A percentile compares a stretch with the other conserved stretches of the same genome.
Conservation (phyloP, 2,888 invertebrate genomes). For the Pocota personata region DNA sequence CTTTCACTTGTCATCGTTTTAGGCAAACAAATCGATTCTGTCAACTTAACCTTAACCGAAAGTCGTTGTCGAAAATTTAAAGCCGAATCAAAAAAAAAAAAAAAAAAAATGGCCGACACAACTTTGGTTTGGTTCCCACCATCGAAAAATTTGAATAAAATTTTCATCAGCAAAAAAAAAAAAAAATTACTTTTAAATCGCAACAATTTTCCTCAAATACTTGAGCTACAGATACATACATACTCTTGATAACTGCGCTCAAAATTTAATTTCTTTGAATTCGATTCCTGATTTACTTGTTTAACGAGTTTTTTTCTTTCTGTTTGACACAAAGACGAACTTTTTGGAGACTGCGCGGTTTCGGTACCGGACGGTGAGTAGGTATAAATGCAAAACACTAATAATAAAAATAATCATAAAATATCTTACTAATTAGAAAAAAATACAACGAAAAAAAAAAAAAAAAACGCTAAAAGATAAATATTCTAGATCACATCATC, state of each 20-base stretch:
- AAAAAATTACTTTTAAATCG: background rate
- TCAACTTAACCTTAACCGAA: slow-evolving; percentile 19
- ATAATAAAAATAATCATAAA: slow-evolving; percentile 29
- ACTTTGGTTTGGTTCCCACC: background rate
- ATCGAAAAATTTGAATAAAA: slow-evolving; percentile 19
- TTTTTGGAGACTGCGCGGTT: slow-evolving; percentile 1
- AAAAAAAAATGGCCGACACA: too few relatives aligned
- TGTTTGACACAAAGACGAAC: background rate
- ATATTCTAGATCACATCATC: slow-evolving; percentile 42
- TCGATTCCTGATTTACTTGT: slow-evolving; percentile 41
- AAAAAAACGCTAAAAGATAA: background rate
- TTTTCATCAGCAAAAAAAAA: background rate
- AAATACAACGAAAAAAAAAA: too few relatives aligned
- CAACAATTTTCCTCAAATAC: slow-evolving; percentile 14
- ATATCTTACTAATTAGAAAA: slow-evolving; percentile 32
- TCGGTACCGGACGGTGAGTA: background rate
- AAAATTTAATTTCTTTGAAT: slow-evolving; percentile 1
- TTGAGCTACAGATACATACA: background rate
- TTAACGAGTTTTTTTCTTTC: slow-evolving; percentile 19
- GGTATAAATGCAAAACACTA: background rate
- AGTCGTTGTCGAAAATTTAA: background rate
- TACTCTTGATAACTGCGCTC: background rate
- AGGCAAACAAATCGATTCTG: slow-evolving; percentile 41
- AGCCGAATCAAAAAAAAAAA: background rate
- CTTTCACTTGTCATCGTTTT: background rate